These are phyloP conservation scores for Masticophis lateralis DNA, from an alignment of 2,797 vertebrate genomes.

Conservation along the genomic window DNA sequence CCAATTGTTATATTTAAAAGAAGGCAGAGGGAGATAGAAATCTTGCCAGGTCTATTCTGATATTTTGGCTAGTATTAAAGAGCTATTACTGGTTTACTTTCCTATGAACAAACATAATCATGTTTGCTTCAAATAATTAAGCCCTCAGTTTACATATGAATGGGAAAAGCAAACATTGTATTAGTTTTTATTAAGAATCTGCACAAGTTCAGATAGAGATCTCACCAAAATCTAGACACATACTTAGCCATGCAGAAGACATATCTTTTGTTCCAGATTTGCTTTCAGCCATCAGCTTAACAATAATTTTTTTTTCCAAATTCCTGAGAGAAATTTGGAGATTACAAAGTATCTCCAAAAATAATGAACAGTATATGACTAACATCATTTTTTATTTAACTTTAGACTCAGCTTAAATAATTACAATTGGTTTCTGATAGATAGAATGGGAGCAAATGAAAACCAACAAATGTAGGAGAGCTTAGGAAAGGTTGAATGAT, in stretches of 20 bases:
- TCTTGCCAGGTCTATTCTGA: neutral
- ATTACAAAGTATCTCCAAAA: neutral
- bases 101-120: neutral
- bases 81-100: neutral
- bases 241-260: neutral
- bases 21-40: neutral
- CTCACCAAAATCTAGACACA: neutral
- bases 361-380: slow-evolving; percentile 2
- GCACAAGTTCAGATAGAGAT: neutral
- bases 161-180: neutral
- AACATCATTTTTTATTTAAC: slow-evolving; percentile 25
- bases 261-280: neutral
- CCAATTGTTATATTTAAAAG: neutral
- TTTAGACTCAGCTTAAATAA: slow-evolving; percentile 9
- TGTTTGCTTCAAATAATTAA: neutral
- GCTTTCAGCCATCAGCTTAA: slow-evolving; percentile 16
- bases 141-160: neutral
- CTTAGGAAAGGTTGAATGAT: neutral
- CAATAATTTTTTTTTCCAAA: neutral
- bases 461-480: slow-evolving; percentile 9
- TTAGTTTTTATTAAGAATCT: neutral
- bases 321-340: neutral
- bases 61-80: neutral
- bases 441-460: neutral
- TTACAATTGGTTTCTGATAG: neutral